Evolutionary conservation across 2,797 vertebrate genomes (phyloP), one percentile per base, ranked within the genome.

Genomic region (Vireo griseus): DNA sequence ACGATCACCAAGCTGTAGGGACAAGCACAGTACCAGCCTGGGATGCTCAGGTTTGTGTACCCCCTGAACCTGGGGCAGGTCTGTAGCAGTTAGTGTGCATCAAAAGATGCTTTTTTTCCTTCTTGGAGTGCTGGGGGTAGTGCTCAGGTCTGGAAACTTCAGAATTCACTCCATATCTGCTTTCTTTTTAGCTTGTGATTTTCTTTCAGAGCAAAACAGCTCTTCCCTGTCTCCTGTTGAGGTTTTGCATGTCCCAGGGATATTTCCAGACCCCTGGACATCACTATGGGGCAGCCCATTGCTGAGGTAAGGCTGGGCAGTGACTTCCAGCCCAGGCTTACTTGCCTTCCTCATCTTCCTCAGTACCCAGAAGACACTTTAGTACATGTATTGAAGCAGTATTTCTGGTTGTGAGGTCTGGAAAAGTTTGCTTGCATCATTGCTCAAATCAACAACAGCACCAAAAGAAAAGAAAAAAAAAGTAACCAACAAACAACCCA

Each of bases 251-350:
- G 6, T 48, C 44, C 6, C 52, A 26, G 25, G 22, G 28, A 4
- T 84, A 4, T 59, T 71, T 78, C 16, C 52, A 81, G 69, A 25
- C 4, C 7, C 11, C 13, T 4, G 1, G 31, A 8, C 25, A 59
- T 24, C 3, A 0, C 35, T 68, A 0, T 26, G 35, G 42, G 22
- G 33, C 54, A 72, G 66, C 17, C 16, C 7, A 8, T 37, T 26
- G 33, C 57, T 51, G n/a, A 37, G n/a, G 14, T 18, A 55, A 47
- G 22, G 20, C 15, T 42, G 37, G 67, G 26, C 8, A 12, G 24
- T 68, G 73, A 17, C 22, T 65, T 26, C 21, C 45, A 77, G 33
- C 24, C 29, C 42, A 65, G 42, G 18, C 12, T 81, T 68, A 47
- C 10, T 37, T 33, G 21, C 9, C 35, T 73, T 65, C 24, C 5